Evolutionary conservation across 1,140 invertebrate genomes (phyloP), one percentile per base, ranked within the genome.

Genomic region (Brachionus paranguensis): DNA sequence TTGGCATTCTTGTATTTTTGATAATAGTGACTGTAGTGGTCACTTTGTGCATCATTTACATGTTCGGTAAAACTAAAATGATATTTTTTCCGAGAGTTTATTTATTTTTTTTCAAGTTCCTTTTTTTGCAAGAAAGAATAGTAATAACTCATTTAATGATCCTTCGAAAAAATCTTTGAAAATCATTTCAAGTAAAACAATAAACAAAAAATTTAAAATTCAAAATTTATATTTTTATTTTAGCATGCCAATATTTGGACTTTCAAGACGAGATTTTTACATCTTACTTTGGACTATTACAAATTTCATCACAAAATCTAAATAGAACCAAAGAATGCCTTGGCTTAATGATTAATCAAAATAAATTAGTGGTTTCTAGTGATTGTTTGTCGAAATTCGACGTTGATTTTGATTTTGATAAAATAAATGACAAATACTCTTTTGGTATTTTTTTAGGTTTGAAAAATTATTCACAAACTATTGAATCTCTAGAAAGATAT

Each of bases 71-170:
- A 43, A 20, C 11, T 37, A 17, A 41, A 20, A n/a, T 12, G 7
- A 0, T 14, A 41, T 41, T 33, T 41, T 72, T 41, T 72, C 41
- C 1, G 0, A 41, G 20, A 41, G 2, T 7, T 72, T n/a, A 37
- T 72, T 24, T 41, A n/a, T 37, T 10, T 72, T 72, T 41, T n/a
- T 41, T 17, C 3, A 41, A 72, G 72, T 76, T 10, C 72, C 72
- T 20, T 76, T 76, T 76, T 76, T 76, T 76, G 43, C 72, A 24
- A 76, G 47, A 76, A 76, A 50, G 45, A 50, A 45, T 47, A 76
- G 47, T 20, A 68, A 29, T 37, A 41, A 5, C 14, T 5, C 33
- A 41, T 72, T 72, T 20, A 47, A 72, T 20, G 12, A 2, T 20
- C 10, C 68, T 8, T 7, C 11, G 20, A 10, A 68, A 33, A 68